Conservation (phyloP, 53 echinoderm and acorn worm genomes). For the Mesocentrotus franciscanus region DNA sequence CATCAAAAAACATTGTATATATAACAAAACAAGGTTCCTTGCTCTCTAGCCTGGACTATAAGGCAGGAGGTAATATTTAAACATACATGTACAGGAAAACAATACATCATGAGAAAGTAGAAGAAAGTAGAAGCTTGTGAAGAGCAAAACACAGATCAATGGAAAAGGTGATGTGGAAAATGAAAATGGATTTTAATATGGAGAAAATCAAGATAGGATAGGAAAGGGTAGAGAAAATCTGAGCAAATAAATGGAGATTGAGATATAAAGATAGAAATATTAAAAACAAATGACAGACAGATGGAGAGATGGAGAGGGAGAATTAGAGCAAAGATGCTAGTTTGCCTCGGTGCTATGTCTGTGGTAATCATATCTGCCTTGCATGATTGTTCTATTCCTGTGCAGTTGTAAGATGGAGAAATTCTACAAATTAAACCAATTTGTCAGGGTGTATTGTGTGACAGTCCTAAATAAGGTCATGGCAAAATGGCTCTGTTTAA, state of each 20-base stretch:
- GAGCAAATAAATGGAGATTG: neutral
- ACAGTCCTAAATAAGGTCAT: neutral
- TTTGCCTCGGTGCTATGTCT: neutral
- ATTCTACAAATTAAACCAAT: conserved; percentile 45
- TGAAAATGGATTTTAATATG: too few relatives aligned
- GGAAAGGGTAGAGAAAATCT: neutral
- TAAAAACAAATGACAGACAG: neutral
- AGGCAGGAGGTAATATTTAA: too few relatives aligned
- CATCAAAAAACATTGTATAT: too few relatives aligned
- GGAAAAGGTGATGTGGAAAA: too few relatives aligned
- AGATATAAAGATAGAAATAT: neutral
- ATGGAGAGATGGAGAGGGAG: neutral
- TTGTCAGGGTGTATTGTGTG: conserved; percentile 21
- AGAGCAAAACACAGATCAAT: too few relatives aligned
- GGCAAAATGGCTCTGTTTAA: neutral
- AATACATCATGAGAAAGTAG: too few relatives aligned
- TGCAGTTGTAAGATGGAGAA: neutral
- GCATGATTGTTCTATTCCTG: conserved; percentile 1
- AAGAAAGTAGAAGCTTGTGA: too few relatives aligned
- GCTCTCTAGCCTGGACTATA: too few relatives aligned
- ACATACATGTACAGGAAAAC: too few relatives aligned
- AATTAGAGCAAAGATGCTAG: neutral
- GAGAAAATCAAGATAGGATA: neutral
- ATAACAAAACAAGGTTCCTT: too few relatives aligned
- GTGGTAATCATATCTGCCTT: neutral